Evolutionary conservation across 2,113 vertebrate species (phyloP).

Genomic region (Mionectes macconnelli): DNA sequence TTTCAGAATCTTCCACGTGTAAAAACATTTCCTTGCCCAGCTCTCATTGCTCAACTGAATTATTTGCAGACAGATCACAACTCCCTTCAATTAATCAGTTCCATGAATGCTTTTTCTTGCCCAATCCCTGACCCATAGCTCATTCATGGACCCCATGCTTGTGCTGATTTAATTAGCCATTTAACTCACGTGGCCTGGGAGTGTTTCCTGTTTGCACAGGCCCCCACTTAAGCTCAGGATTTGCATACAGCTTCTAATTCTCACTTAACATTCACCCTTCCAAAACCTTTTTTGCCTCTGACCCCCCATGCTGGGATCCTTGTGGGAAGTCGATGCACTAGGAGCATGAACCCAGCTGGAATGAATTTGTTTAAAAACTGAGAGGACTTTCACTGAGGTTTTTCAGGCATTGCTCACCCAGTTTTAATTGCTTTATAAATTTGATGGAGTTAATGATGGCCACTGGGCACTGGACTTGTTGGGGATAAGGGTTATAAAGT

Average conservation of each 20-base stretch:
- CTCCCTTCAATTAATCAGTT: slow-evolving; percentile 8
- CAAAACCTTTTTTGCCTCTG: background rate
- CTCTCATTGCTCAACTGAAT: background rate
- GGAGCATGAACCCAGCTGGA: background rate
- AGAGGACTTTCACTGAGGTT: background rate
- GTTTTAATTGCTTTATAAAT: slow-evolving; percentile 13
- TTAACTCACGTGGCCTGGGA: background rate
- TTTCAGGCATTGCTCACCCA: background rate
- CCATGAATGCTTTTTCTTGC: background rate
- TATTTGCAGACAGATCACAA: slow-evolving; percentile 12
- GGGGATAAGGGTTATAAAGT: background rate
- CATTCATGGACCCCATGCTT: background rate
- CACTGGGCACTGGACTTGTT: background rate
- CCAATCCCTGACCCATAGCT: background rate
- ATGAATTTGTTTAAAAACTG: slow-evolving; percentile 36
- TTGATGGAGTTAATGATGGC: background rate
- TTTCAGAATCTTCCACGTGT: background rate
- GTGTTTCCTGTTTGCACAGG: background rate
- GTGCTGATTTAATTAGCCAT: slow-evolving; percentile 25
- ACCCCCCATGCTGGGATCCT: background rate
- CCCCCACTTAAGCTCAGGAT: background rate
- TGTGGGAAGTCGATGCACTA: background rate
- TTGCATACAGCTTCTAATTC: slow-evolving; percentile 12
- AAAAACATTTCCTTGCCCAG: background rate
- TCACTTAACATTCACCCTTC: background rate